Conservation (phyloP, 2,888 invertebrate genomes). For the Ametastegia equiseti region DNA sequence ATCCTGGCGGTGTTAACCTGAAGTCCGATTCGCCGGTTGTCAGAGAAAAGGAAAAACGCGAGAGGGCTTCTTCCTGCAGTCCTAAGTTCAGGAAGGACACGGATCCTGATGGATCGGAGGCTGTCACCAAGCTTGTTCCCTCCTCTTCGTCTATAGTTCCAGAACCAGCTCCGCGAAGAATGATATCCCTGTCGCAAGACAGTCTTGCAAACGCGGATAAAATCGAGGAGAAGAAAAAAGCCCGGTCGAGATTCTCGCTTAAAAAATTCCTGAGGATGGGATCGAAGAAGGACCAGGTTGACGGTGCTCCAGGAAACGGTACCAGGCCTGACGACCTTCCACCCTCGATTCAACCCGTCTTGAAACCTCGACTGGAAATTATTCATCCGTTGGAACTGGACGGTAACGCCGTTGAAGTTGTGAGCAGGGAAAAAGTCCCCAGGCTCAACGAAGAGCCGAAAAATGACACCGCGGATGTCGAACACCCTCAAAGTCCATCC, state of each 20-base stretch:
- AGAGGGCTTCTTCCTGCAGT: conserved; percentile 82
- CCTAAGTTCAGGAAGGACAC: conserved; percentile 80
- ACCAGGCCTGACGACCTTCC: conserved; percentile 79
- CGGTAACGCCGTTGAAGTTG: conserved; percentile 88
- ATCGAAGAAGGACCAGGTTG: conserved; percentile 83
- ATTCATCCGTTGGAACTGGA: conserved; percentile 93
- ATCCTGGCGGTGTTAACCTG: conserved; percentile 76
- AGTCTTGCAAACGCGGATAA: conserved; percentile 78
- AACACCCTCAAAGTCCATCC: conserved; percentile 53
- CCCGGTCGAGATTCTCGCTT: conserved; percentile 86
- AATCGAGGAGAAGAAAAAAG: conserved; percentile 82
- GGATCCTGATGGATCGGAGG: conserved; percentile 61
- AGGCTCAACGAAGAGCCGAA: conserved; percentile 72
- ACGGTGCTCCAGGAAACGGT: conserved; percentile 77
- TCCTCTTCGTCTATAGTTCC: conserved; percentile 75
- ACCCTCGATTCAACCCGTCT: conserved; percentile 78
- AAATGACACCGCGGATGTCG: conserved; percentile 63
- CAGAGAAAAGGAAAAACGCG: conserved; percentile 86
- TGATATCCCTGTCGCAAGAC: conserved; percentile 87
- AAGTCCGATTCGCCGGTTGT: conserved; percentile 85
- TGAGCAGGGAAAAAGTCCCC: conserved; percentile 77
- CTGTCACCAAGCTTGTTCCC: conserved; percentile 49
- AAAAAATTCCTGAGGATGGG: conserved; percentile 91
- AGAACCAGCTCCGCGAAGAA: conserved; percentile 84
- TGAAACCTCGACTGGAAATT: conserved; percentile 87